Percentiles rank a stretch among this genome's conserved stretches.
Evolutionary conservation across 1,140 invertebrate species (phyloP).

Genomic region (Temnothorax nylanderi): DNA sequence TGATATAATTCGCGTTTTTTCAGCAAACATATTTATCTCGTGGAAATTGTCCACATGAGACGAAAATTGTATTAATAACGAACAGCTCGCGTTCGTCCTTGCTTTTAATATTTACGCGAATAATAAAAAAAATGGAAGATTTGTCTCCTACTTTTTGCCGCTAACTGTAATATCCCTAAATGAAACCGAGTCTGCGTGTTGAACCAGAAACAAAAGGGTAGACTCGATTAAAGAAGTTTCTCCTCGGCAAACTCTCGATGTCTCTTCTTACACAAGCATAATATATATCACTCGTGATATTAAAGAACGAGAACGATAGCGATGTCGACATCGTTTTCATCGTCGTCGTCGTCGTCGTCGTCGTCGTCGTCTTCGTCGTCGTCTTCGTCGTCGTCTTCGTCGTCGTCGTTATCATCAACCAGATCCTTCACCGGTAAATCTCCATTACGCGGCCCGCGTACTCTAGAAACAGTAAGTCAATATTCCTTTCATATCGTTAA

Average conservation of each 20-base stretch:
- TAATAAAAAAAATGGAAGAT: slow-evolving; percentile 56
- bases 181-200: background rate
- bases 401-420: slow-evolving; percentile 26
- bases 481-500: slow-evolving; percentile 74
- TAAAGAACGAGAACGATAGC: slow-evolving; percentile 51
- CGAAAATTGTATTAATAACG: background rate
- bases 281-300: slow-evolving; percentile 55
- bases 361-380: background rate
- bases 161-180: background rate
- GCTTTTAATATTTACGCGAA: slow-evolving; percentile 61
- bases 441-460: slow-evolving; percentile 60
- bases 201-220: background rate
- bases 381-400: slow-evolving; percentile 6
- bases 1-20: slow-evolving; percentile 11
- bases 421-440: slow-evolving; percentile 64
- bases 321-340: slow-evolving; percentile 40
- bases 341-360: background rate
- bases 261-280: slow-evolving; percentile 36
- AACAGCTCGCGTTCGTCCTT: background rate
- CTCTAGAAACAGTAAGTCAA: slow-evolving; percentile 70
- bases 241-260: background rate
- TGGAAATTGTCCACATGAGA: slow-evolving; percentile 2
- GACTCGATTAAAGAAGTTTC: slow-evolving; percentile 60
- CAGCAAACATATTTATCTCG: background rate
- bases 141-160: background rate